These are phyloP conservation scores for Nasonovia ribisnigri DNA, from an alignment of 2,888 invertebrate species.

Conservation along the genomic window DNA sequence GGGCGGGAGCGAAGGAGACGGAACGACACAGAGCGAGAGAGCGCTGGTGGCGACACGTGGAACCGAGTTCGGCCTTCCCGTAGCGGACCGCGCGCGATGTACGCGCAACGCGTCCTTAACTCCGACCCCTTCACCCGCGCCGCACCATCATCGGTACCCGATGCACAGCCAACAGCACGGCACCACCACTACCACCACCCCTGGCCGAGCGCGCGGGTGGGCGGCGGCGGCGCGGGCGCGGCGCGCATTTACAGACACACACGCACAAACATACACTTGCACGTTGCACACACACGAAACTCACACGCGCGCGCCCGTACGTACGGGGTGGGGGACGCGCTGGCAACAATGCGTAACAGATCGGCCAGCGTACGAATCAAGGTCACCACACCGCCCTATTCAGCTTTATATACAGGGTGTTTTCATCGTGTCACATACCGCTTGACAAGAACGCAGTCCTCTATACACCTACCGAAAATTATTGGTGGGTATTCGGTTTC, in stretches of 20 bases:
- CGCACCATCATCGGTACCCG: not conserved
- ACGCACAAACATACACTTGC: conserved; percentile 23
- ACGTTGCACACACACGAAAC: conserved; percentile 26
- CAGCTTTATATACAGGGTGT: conserved; percentile 63
- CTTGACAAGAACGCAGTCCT: not conserved
- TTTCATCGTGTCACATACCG: conserved; percentile 14
- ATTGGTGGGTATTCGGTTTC: not conserved
- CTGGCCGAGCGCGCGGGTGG: conserved; percentile 39
- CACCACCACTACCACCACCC: conserved; percentile 58
- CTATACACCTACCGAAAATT: not conserved
- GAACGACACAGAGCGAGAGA: conserved; percentile 53
- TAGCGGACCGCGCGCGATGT: conserved; percentile 53
- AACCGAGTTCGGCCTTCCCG: conserved; percentile 62
- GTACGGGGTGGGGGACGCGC: conserved; percentile 60
- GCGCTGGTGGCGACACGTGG: conserved; percentile 64
- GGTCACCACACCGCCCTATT: conserved; percentile 64
- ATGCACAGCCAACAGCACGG: conserved; percentile 50
- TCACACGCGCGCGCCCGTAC: conserved; percentile 31
- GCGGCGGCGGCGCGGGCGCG: conserved; percentile 56
- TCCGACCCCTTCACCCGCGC: conserved; percentile 57
- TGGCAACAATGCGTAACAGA: conserved; percentile 65
- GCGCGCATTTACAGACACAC: conserved; percentile 16
- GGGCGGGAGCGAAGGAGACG: conserved; percentile 40
- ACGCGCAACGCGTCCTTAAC: conserved; percentile 61
- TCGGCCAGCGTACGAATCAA: conserved; percentile 64